A percentile compares a stretch with the other conserved stretches of the same genome.
These are phyloP conservation scores for Bombus fervidus DNA, from an alignment of 1,140 invertebrate genomes.

Conservation along the genomic window DNA sequence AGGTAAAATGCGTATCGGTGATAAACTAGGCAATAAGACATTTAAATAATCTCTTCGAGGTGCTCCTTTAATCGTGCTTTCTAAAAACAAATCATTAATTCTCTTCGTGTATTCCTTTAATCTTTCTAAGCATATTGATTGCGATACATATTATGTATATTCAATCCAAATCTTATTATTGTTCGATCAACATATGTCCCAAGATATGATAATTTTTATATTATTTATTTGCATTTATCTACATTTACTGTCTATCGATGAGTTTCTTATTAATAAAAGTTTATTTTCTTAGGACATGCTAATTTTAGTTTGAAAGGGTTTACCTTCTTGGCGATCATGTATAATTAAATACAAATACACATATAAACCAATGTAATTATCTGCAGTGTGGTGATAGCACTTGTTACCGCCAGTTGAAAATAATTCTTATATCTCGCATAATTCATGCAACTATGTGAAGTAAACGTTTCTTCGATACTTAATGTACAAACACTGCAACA, in stretches of 20 bases:
- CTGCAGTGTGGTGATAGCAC: slow-evolving; percentile 12
- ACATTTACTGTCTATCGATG: slow-evolving; percentile 17
- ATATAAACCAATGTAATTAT: slow-evolving; percentile 32
- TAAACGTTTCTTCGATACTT: slow-evolving; percentile 22
- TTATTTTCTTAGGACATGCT: slow-evolving; percentile 19
- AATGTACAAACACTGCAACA: not conserved
- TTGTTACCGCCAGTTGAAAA: slow-evolving; percentile 8
- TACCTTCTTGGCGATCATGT: not conserved
- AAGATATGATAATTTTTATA: not conserved
- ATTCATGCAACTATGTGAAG: not conserved
- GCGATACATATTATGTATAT: not conserved
- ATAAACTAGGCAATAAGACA: slow-evolving; percentile 52
- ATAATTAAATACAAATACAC: not conserved
- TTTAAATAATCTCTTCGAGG: slow-evolving; percentile 19
- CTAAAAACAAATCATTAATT: not conserved
- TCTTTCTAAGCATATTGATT: not conserved
- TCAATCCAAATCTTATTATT: not conserved
- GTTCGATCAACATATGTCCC: not conserved
- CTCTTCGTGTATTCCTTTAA: not conserved
- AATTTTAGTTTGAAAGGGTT: slow-evolving; percentile 5
- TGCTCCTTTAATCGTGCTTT: slow-evolving; percentile 43
- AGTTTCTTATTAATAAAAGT: slow-evolving; percentile 31
- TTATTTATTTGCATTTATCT: slow-evolving; percentile 32
- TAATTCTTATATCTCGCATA: slow-evolving; percentile 8
- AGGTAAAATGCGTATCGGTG: slow-evolving; percentile 33